Base-by-base conservation (phyloP, 2,797 vertebrate species). In the Enteromius fasciolatus region DNA sequence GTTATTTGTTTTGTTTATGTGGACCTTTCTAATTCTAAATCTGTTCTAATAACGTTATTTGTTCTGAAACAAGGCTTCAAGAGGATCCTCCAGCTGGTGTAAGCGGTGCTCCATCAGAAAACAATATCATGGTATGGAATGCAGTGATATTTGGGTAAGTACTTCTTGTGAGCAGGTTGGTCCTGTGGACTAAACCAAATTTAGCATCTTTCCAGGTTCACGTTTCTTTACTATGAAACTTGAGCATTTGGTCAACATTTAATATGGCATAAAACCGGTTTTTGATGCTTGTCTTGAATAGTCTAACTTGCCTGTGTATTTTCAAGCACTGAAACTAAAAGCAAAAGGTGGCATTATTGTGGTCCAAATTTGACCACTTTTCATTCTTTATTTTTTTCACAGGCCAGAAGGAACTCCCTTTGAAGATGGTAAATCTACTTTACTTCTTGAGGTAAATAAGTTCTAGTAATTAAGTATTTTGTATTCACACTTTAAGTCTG, bases 71-170 rank as follows among this genome's bases (percentile, higher is more conserved):
- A 64, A 99, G 98, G 92, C 93, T 99, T 88, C 98, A 99, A 92
- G 97, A 99, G 89, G 98, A 99, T 87, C 98, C 97, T 83, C 98
- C 97, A 52, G 97, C 97, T 63, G 97, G 97, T 84, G 97, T 98
- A 81, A 99, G 97, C 81, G 97, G 97, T 68, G 97, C 98, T 68
- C 98, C 97, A 0, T 98, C 97, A 0, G 97, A 99, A 93, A 99
- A 98, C 95, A 98, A 99, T 93, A 99, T 99, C 85, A 97, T 99
- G 97, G 97, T 96, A 82, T 99, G 98, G 98, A 99, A 99, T 91
- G 97, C 97, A 76, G 97, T 99, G 89, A 98, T 99, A 92, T 99
- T 99, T 86, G 97, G 98, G 97, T 98, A 93, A 96, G 96, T 90
- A 66, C 10, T 76, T 31, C 28, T 57, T 69, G 44, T 23, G 14